A percentile compares a stretch with the other conserved stretches of the same genome.
These are phyloP conservation scores for Corythornis madagascariensis DNA, from an alignment of 2,113 vertebrate genomes.

Conservation along the genomic window DNA sequence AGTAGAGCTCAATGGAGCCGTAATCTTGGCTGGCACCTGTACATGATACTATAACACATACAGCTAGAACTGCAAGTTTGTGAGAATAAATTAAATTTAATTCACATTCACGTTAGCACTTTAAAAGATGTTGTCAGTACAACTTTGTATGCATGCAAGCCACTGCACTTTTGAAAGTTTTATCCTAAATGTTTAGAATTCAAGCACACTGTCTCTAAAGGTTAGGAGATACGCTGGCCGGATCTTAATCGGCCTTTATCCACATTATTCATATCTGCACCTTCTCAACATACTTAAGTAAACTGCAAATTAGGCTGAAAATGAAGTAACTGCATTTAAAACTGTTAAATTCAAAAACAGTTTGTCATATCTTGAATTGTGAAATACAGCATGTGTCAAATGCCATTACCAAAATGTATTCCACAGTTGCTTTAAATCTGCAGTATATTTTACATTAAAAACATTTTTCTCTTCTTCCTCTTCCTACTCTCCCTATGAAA, in stretches of 20 bases:
- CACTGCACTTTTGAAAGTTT: constrained; percentile 63
- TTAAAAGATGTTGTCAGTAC: constrained; percentile 62
- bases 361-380: neutral
- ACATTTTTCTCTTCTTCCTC: neutral
- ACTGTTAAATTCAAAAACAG: neutral
- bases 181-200: constrained; percentile 26
- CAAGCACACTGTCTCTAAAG: neutral
- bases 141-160: constrained; percentile 47
- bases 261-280: neutral
- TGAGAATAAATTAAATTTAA: constrained; percentile 66
- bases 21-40: constrained; percentile 66
- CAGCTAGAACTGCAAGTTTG: constrained; percentile 53
- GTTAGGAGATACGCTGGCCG: neutral
- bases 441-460: constrained; percentile 1
- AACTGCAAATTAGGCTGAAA: constrained; percentile 16
- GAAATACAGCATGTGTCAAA: constrained; percentile 25
- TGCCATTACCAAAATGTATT: neutral
- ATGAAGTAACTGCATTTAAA: constrained; percentile 8
- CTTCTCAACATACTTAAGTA: neutral
- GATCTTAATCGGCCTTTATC: neutral
- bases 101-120: constrained; percentile 57
- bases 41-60: constrained; percentile 59
- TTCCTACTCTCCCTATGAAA: neutral
- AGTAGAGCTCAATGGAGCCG: constrained; percentile 17
- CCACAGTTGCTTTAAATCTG: neutral